Percentiles rank a stretch among this genome's conserved stretches.
phyloP scores from a whole-genome alignment of 2,888 invertebrate species.

The Platyscelio sp. region DNA sequence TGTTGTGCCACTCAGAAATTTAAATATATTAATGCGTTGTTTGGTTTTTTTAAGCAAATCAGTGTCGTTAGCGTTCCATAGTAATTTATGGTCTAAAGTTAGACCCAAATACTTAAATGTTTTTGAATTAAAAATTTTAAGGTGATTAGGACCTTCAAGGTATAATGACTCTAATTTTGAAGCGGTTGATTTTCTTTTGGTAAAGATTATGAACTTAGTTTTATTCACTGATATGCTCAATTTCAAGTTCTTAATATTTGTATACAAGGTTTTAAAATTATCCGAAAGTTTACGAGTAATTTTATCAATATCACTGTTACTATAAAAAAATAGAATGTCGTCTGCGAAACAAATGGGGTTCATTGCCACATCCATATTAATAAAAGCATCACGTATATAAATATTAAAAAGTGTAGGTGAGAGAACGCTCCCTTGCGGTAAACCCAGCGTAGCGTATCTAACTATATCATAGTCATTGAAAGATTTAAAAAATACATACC shows the following conservation, averaged over 20 bases:
- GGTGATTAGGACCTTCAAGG: not conserved
- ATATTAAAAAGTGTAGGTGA: constrained; percentile 34
- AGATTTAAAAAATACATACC: constrained; percentile 17
- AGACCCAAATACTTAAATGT: constrained; percentile 1
- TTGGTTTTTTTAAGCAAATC: not conserved
- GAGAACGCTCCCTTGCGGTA: constrained; percentile 27
- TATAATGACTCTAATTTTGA: not conserved
- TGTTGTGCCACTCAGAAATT: not conserved
- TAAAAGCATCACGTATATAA: not conserved
- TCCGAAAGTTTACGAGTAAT: not conserved
- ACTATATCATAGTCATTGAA: not conserved
- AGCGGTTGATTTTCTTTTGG: not conserved
- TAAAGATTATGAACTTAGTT: constrained; percentile 27
- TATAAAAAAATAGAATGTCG: not conserved
- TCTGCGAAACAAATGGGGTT: constrained; percentile 2
- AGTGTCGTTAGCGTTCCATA: not conserved
- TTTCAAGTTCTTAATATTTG: not conserved
- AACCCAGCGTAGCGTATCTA: not conserved
- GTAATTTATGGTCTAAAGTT: not conserved
- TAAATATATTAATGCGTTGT: constrained; percentile 2
- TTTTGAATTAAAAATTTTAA: not conserved
- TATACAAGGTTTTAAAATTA: not conserved
- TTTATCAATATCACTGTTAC: not conserved
- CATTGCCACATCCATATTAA: not conserved
- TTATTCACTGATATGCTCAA: not conserved